Evolutionary conservation across 2,113 vertebrate genomes (phyloP).

Genomic region (Serinus canaria): DNA sequence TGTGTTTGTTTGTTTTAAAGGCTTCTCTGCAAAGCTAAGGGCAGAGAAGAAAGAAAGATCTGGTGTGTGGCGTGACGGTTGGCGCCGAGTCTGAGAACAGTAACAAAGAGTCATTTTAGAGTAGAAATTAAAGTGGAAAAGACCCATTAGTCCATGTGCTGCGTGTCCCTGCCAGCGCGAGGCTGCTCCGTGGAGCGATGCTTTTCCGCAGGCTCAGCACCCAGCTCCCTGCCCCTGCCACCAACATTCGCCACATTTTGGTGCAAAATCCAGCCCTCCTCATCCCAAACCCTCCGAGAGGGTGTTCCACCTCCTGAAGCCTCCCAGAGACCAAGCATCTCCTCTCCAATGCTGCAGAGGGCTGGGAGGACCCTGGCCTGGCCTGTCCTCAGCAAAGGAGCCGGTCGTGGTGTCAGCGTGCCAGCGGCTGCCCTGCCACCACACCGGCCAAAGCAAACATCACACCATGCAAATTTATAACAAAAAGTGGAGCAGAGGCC

Average conservation of each 20-base stretch:
- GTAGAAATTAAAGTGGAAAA: slow-evolving; percentile 65
- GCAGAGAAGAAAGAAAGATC: slow-evolving; percentile 24
- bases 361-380: background rate
- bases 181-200: background rate
- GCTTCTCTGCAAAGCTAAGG: slow-evolving; percentile 49
- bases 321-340: background rate
- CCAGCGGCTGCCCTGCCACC: background rate
- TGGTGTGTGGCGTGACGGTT: slow-evolving; percentile 9
- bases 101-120: slow-evolving; percentile 44
- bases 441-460: background rate
- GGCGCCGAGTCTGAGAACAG: slow-evolving; percentile 46
- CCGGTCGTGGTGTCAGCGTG: fast-evolving
- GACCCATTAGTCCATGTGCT: slow-evolving; percentile 23
- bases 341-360: fast-evolving
- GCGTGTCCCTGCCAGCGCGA: background rate
- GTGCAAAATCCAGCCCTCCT: fast-evolving
- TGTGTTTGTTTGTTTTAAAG: slow-evolving; percentile 74
- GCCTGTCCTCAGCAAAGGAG: background rate
- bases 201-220: background rate
- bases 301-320: fast-evolving
- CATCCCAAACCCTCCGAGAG: background rate
- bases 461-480: slow-evolving; percentile 15
- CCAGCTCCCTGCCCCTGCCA: background rate
- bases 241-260: fast-evolving
- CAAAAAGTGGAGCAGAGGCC: slow-evolving; percentile 15